phyloP scores from a whole-genome alignment of 2,113 vertebrate species.

The Eira barbara region DNA sequence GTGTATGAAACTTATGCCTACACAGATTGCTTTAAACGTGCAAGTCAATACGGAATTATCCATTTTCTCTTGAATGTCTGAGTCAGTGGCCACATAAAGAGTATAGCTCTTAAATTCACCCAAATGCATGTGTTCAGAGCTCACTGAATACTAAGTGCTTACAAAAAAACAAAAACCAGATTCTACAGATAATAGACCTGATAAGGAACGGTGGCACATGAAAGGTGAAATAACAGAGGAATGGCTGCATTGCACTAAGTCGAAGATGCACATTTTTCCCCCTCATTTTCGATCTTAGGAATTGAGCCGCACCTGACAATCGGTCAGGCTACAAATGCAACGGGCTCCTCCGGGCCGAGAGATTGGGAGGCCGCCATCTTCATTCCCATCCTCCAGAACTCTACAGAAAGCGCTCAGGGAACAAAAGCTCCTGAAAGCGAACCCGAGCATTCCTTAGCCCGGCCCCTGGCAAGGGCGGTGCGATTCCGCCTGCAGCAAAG shows the following conservation, averaged over 20 bases:
- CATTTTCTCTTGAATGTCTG: not conserved
- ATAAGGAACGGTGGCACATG: not conserved
- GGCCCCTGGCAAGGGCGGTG: too few relatives aligned
- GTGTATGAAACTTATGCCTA: not conserved
- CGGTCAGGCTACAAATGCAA: not conserved
- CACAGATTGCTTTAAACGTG: conserved; percentile 5
- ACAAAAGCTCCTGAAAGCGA: too few relatives aligned
- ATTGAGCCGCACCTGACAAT: not conserved
- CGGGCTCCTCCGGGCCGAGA: too few relatives aligned
- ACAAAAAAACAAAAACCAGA: not conserved
- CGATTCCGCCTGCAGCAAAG: too few relatives aligned
- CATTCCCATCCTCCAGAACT: too few relatives aligned
- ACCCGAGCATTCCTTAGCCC: too few relatives aligned
- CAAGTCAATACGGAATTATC: not conserved
- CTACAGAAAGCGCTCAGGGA: too few relatives aligned
- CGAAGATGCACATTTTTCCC: not conserved
- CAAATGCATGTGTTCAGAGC: not conserved
- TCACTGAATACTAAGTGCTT: not conserved
- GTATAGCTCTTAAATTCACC: not conserved
- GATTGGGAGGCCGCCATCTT: too few relatives aligned
- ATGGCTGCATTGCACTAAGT: not conserved
- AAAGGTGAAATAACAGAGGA: not conserved
- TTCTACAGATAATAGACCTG: not conserved
- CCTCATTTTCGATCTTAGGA: not conserved
- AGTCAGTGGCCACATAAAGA: not conserved